Evolutionary conservation across 2,113 vertebrate genomes (phyloP).

Genomic region (Tychaedon coryphoeus): DNA sequence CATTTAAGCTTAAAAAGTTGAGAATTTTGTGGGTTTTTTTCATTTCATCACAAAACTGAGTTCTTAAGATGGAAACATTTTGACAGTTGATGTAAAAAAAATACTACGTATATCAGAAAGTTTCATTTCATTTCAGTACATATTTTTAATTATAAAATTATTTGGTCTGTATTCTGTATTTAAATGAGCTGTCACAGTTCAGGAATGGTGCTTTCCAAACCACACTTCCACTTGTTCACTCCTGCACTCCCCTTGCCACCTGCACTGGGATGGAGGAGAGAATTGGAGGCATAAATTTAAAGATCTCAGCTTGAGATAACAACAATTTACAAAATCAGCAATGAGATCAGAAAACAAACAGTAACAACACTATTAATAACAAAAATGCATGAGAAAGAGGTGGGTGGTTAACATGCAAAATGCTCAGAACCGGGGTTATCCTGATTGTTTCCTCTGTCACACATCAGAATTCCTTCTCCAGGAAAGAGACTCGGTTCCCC

Average conservation of each 20-base stretch:
- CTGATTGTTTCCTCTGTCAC: accelerated
- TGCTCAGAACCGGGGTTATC: not conserved
- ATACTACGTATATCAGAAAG: not conserved
- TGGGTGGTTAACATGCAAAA: not conserved
- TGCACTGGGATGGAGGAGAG: not conserved
- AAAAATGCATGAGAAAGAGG: not conserved
- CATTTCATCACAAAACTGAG: not conserved
- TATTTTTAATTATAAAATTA: not conserved
- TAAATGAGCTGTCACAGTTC: not conserved
- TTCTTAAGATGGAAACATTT: not conserved
- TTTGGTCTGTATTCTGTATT: not conserved
- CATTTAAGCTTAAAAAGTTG: not conserved
- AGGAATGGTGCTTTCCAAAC: not conserved
- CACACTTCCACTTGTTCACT: accelerated
- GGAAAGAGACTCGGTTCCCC: not conserved
- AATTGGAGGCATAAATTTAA: not conserved
- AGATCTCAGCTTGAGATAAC: not conserved
- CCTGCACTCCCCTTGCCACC: not conserved
- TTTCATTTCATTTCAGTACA: not conserved
- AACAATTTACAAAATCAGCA: not conserved
- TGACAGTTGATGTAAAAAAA: not conserved
- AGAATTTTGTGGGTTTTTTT: accelerated
- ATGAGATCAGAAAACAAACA: not conserved
- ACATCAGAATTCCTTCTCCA: not conserved
- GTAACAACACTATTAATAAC: too few species aligned